phyloP scores from a whole-genome alignment of 1,140 invertebrate species.

The Drosophila ananassae region DNA sequence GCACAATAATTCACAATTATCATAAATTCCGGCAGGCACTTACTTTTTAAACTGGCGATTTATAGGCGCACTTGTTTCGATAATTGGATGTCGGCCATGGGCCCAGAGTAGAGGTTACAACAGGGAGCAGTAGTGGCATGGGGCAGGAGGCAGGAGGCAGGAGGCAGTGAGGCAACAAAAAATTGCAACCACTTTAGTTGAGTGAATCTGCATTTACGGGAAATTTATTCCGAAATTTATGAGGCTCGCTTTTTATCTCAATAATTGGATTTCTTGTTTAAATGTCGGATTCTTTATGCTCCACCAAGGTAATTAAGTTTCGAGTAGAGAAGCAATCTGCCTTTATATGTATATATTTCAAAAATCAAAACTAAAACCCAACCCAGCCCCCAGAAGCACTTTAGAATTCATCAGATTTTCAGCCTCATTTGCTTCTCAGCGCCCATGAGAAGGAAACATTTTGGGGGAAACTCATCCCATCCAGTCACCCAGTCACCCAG shows the following conservation, averaged over 20 bases:
- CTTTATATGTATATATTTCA: no score
- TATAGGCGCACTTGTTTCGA: conserved; percentile 25
- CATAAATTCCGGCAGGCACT: conserved; percentile 31
- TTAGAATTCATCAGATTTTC: background rate
- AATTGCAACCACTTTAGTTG: conserved; percentile 3
- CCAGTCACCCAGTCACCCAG: no score
- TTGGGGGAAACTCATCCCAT: conserved; percentile 11
- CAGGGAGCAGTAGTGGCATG: background rate
- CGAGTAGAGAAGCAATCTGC: no score
- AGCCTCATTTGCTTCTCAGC: conserved; percentile 7
- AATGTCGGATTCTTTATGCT: no score
- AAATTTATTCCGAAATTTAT: background rate
- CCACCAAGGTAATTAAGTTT: no score
- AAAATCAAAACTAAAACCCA: background rate
- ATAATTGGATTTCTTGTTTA: background rate
- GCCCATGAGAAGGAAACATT: conserved; percentile 9
- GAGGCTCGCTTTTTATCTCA: background rate
- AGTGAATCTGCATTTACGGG: conserved; percentile 1
- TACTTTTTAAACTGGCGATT: conserved; percentile 17
- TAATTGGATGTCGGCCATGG: conserved; percentile 27
- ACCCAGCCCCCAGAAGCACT: background rate
- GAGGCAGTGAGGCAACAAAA: no score
- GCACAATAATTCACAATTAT: conserved; percentile 43
- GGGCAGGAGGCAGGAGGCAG: background rate
- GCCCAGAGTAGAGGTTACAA: background rate